Conservation (phyloP, 2,888 invertebrate genomes). For the Calliopum simillimum region DNA sequence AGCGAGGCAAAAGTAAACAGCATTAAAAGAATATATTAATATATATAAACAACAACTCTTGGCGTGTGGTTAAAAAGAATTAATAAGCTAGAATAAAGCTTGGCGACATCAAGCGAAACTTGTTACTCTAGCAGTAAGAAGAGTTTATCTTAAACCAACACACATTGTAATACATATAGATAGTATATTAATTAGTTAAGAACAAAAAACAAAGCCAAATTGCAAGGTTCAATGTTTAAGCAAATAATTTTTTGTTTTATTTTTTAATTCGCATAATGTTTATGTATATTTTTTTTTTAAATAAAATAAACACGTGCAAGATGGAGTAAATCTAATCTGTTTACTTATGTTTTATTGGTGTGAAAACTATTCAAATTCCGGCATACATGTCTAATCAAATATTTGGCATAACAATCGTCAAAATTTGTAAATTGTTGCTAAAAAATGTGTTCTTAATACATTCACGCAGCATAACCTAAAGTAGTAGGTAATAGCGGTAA, state of each 20-base stretch:
- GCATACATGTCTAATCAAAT: too few species aligned
- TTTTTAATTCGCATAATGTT: neutral
- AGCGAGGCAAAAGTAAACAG: conserved; percentile 20
- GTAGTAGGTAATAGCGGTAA: too few species aligned
- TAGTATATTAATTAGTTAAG: neutral
- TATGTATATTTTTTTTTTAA: too few species aligned
- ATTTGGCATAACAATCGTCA: too few species aligned
- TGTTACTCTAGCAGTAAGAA: conserved; percentile 11
- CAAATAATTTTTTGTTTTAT: neutral
- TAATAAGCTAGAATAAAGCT: too few species aligned
- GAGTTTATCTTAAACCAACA: conserved; percentile 14
- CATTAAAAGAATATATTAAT: neutral
- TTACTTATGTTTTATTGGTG: too few species aligned
- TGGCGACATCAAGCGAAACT: conserved; percentile 5
- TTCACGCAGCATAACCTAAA: too few species aligned
- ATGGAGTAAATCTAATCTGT: too few species aligned
- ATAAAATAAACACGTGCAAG: too few species aligned
- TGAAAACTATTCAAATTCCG: too few species aligned
- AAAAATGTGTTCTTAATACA: too few species aligned
- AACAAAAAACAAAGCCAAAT: conserved; percentile 10
- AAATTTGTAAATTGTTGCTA: too few species aligned
- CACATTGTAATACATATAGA: neutral
- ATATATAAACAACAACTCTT: conserved; percentile 11
- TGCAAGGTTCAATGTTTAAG: conserved; percentile 17
- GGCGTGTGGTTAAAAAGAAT: neutral